phyloP scores from a whole-genome alignment of 2,888 invertebrate genomes.

The Thysanoteuthis rhombus region DNA sequence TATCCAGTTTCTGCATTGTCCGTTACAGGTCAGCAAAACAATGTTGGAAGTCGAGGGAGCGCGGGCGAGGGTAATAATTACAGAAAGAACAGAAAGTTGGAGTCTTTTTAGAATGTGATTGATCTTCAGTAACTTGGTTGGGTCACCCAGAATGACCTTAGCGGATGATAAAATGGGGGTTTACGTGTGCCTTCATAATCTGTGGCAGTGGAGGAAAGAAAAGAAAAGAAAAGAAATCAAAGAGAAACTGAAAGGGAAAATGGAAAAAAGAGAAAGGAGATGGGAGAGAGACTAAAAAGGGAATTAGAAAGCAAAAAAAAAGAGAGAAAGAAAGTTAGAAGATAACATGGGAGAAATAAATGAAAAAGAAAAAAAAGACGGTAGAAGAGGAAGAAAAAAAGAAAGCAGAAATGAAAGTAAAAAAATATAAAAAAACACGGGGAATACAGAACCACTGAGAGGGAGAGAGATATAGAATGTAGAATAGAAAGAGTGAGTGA shows the following conservation, averaged over 20 bases:
- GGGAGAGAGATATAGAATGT: no score
- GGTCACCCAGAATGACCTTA: not conserved
- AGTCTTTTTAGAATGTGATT: not conserved
- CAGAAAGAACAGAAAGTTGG: not conserved
- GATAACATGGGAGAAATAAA: not conserved
- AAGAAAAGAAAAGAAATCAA: no score
- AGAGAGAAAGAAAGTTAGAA: not conserved
- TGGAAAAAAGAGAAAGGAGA: not conserved
- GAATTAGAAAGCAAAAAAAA: not conserved
- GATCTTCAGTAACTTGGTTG: not conserved
- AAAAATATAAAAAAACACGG: no score
- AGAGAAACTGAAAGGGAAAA: no score
- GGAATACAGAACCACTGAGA: no score
- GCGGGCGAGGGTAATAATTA: not conserved
- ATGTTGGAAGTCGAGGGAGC: not conserved
- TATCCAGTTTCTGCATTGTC: not conserved
- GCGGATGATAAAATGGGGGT: not conserved
- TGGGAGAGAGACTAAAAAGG: not conserved
- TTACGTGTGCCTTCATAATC: not conserved
- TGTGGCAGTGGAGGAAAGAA: not conserved
- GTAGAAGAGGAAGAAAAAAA: not conserved
- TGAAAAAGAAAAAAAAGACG: not conserved
- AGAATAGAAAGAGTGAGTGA: no score
- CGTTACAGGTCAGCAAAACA: not conserved
- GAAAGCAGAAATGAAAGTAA: no score